A percentile compares a stretch with the other conserved stretches of the same genome.
phyloP scores from a whole-genome alignment of 2,888 invertebrate genomes.

The Lamellibrachia columna region DNA sequence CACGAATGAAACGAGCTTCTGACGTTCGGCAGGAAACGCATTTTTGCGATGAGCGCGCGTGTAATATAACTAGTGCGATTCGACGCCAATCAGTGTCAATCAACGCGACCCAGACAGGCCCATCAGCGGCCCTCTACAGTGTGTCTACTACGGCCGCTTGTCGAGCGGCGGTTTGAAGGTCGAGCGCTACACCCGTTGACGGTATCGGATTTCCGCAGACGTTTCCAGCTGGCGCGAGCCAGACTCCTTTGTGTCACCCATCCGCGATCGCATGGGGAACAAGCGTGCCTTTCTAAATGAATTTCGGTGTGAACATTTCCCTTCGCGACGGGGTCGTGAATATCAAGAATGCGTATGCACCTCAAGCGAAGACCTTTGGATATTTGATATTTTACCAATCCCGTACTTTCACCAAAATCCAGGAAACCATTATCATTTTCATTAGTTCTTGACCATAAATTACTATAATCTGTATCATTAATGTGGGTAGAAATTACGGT shows the following conservation, averaged over 20 bases:
- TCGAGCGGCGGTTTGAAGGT: not conserved
- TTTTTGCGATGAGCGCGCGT: not conserved
- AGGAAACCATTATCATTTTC: not conserved
- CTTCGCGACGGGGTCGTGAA: not conserved
- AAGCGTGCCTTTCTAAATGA: not conserved
- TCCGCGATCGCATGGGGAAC: not conserved
- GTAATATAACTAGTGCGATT: not conserved
- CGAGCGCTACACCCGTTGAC: not conserved
- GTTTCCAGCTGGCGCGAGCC: not conserved
- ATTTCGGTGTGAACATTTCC: not conserved
- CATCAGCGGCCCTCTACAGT: not conserved
- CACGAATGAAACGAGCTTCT: not conserved
- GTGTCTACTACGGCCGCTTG: not conserved
- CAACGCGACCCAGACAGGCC: not conserved
- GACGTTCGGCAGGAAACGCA: not conserved
- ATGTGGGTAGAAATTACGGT: too few species aligned
- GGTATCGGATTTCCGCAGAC: not conserved
- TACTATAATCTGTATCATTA: too few species aligned
- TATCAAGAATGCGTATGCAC: not conserved
- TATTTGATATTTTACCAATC: not conserved
- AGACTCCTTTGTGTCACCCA: not conserved
- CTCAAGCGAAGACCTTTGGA: not conserved
- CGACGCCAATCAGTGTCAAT: constrained; percentile 10
- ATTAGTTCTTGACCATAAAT: not conserved
- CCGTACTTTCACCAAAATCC: not conserved